phyloP scores from a whole-genome alignment of 2,888 invertebrate species.

The Agrochola lychnidis region DNA sequence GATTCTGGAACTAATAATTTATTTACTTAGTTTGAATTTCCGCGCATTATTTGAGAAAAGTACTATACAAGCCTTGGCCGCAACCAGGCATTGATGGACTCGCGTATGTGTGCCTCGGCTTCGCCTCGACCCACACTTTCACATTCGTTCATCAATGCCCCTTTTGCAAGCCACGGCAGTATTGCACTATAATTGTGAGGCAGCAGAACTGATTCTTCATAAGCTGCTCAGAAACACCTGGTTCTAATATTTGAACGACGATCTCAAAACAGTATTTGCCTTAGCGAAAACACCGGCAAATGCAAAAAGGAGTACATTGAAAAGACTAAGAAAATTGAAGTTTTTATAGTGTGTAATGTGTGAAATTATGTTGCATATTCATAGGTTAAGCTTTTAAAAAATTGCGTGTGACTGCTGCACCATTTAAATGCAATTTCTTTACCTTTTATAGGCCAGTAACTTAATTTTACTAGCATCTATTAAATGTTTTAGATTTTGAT shows the following conservation, averaged over 20 bases:
- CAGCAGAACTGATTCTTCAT: conserved; percentile 43
- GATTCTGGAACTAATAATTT: too few species aligned
- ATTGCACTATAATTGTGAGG: not conserved
- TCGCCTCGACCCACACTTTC: too few species aligned
- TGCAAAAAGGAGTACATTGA: conserved; percentile 54
- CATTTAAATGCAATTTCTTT: conserved; percentile 31
- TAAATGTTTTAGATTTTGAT: conserved; percentile 46
- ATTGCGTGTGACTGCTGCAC: conserved; percentile 37
- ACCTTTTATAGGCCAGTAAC: conserved; percentile 65
- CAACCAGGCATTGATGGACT: too few species aligned
- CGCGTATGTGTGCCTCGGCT: too few species aligned
- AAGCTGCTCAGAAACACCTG: conserved; percentile 27
- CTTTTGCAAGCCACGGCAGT: too few species aligned
- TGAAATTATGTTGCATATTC: conserved; percentile 50
- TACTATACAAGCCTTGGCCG: too few species aligned
- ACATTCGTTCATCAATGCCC: too few species aligned
- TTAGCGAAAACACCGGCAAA: conserved; percentile 5
- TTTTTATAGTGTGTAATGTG: conserved; percentile 41
- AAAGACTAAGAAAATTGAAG: conserved; percentile 32
- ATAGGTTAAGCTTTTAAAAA: conserved; percentile 59
- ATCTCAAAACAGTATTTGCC: conserved; percentile 39
- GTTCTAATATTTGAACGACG: conserved; percentile 17
- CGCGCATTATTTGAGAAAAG: too few species aligned
- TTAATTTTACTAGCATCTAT: conserved; percentile 51
- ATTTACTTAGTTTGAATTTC: too few species aligned